phyloP scores from a whole-genome alignment of 2,888 invertebrate species.

The Hybos culiciformis region DNA sequence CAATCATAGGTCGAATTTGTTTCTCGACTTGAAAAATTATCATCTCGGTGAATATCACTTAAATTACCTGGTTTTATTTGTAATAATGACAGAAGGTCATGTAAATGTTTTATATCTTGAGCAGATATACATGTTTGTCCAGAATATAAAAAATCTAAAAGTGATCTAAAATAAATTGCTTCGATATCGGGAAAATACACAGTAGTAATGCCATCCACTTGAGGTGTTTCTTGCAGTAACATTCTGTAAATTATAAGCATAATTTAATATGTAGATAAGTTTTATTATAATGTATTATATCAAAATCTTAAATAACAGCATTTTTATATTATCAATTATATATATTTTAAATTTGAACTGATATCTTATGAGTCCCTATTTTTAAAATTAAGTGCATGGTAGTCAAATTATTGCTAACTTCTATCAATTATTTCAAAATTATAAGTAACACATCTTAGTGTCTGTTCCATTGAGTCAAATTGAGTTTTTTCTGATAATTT shows the following conservation, averaged over 20 bases:
- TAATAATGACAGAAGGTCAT: conserved; percentile 66
- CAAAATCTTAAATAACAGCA: background rate
- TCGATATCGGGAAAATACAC: conserved; percentile 75
- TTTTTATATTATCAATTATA: background rate
- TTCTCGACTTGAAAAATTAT: conserved; percentile 28
- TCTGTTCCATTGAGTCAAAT: no score
- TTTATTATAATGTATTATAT: conserved; percentile 1
- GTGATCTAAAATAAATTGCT: conserved; percentile 64
- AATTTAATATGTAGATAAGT: background rate
- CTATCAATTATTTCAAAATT: no score
- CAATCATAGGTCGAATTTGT: conserved; percentile 18
- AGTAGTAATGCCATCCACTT: conserved; percentile 56
- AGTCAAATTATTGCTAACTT: no score
- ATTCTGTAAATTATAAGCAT: conserved; percentile 35
- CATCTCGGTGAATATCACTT: conserved; percentile 38
- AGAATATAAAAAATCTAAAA: conserved; percentile 73
- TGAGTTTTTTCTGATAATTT: no score
- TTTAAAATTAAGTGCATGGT: no score
- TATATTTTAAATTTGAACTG: no score
- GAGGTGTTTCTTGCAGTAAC: conserved; percentile 57
- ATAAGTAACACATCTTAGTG: no score
- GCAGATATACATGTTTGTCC: conserved; percentile 53
- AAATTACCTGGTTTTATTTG: conserved; percentile 76
- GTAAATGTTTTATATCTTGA: conserved; percentile 63
- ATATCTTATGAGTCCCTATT: no score